Base-by-base conservation (phyloP, 2,797 vertebrate genomes). In the Chaetodon trifasciatus region DNA sequence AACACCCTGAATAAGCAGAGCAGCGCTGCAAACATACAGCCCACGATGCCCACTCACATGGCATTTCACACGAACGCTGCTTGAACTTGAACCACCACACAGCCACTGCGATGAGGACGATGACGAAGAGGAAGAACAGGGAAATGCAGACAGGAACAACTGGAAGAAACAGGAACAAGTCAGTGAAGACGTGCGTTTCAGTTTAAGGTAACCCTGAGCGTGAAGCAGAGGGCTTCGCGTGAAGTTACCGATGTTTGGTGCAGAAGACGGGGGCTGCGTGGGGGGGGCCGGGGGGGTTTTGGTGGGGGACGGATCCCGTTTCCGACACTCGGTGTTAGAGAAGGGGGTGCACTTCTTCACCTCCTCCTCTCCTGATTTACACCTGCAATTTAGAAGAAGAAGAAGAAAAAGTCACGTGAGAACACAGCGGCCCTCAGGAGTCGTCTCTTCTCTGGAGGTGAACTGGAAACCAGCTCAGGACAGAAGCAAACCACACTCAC, bases 261-360 rank as follows among this genome's bases (percentile, higher is more conserved):
- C 24, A 32, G 88, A n/a, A 1, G 55, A 15, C 0, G 88, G 56
- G 0, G 80, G 67, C 0, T 87, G 71, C 0, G 85, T 40, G 0
- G 89, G 68, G 0, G 19, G 42, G 3, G 60, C 39, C 0, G 70
- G 70, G 4, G 82, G 35, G 8, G 49, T 71, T 28, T 82, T 39
- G 0, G 90, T 84, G 0, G 93, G 88, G 0, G 79, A 66, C 1
- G 46, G 81, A 8, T 76, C 47, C 16, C 56, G 89, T 79, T 94
- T 96, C 37, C 57, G 84, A 84, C 96, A 96, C 71, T 91, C 88
- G 0, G 95, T 92, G 89, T 96, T 96, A 0, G 95, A 95, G 32
- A 88, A 92, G 0, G 92, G 76, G 1, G 93, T 95, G 92, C 96
- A 96, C 37, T 74, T 85, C 77, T 75, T 89, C 65, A 92, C 88